phyloP scores from a whole-genome alignment of 30 jellyfish, hydroid and myxozoan species.

The Aurelia aurita region DNA sequence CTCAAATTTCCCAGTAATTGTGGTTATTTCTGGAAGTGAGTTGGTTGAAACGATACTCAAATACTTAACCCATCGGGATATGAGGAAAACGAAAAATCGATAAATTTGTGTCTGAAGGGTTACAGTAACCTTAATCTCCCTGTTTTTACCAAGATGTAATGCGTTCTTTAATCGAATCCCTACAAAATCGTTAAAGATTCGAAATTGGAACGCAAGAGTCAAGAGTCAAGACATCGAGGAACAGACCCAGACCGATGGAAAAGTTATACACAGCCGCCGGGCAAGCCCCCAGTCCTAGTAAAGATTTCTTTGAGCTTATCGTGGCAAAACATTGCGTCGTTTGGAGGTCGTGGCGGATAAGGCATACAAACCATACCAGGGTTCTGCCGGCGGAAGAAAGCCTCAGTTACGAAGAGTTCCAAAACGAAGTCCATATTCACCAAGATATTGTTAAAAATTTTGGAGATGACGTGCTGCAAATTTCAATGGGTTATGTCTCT shows the following conservation, averaged over 20 bases:
- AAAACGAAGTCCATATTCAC: conserved; percentile 57
- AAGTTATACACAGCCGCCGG: conserved; percentile 77
- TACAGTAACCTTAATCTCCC: too few relatives aligned
- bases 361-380: conserved; percentile 42
- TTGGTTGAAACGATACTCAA: too few relatives aligned
- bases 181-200: too few relatives aligned
- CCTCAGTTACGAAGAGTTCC: conserved; percentile 54
- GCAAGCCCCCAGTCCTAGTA: conserved; percentile 88
- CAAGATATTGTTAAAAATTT: conserved; percentile 49
- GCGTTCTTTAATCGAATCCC: too few relatives aligned
- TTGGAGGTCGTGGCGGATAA: conserved; percentile 82
- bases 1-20: too few relatives aligned
- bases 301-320: conserved; percentile 80
- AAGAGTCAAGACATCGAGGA: too few relatives aligned
- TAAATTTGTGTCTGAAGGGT: too few relatives aligned
- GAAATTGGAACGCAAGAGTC: too few relatives aligned
- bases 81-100: too few relatives aligned
- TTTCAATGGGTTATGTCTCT: conserved; percentile 69
- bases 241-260: conserved; percentile 12
- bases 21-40: too few relatives aligned
- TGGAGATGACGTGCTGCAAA: conserved; percentile 78
- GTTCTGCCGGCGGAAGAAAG: conserved; percentile 74
- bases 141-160: too few relatives aligned
- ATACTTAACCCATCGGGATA: too few relatives aligned
- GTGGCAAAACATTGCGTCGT: conserved; percentile 60